Evolutionary conservation across 2,113 vertebrate species (phyloP).

Genomic region (Condylura cristata): DNA sequence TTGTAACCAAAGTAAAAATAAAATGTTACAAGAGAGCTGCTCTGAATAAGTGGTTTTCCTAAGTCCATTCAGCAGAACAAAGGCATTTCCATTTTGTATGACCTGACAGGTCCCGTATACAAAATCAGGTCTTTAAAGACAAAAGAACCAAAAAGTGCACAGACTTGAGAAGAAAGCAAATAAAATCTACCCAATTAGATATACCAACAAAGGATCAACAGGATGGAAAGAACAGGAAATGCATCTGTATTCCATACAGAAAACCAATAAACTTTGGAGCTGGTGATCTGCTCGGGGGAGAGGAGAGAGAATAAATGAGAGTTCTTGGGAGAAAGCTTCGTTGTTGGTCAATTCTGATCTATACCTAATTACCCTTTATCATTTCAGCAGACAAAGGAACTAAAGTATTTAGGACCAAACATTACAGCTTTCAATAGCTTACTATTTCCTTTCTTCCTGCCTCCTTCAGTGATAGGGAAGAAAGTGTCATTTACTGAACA

Average conservation of each 20-base stretch:
- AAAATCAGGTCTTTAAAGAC: conserved; percentile 17
- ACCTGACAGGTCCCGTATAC: conserved; percentile 5
- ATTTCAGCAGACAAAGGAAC: neutral
- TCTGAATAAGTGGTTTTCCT: neutral
- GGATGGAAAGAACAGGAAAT: neutral
- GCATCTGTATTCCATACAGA: neutral
- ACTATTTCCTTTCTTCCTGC: neutral
- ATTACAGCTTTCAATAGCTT: neutral
- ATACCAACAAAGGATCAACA: conserved; percentile 14
- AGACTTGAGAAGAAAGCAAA: conserved; percentile 23
- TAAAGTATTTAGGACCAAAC: neutral
- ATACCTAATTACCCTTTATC: neutral
- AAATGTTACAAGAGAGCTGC: neutral
- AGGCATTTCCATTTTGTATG: conserved; percentile 60
- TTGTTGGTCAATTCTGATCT: neutral
- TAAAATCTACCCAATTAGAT: neutral
- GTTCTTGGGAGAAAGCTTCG: neutral
- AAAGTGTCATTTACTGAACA: neutral
- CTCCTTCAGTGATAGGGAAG: neutral
- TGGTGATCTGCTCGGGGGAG: neutral
- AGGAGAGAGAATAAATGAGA: neutral
- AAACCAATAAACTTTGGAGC: conserved; percentile 18
- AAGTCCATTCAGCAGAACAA: neutral
- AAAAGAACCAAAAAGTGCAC: neutral
- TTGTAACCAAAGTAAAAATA: neutral